phyloP scores from a whole-genome alignment of 1,140 invertebrate genomes.

The Drosophila pseudoobscura region DNA sequence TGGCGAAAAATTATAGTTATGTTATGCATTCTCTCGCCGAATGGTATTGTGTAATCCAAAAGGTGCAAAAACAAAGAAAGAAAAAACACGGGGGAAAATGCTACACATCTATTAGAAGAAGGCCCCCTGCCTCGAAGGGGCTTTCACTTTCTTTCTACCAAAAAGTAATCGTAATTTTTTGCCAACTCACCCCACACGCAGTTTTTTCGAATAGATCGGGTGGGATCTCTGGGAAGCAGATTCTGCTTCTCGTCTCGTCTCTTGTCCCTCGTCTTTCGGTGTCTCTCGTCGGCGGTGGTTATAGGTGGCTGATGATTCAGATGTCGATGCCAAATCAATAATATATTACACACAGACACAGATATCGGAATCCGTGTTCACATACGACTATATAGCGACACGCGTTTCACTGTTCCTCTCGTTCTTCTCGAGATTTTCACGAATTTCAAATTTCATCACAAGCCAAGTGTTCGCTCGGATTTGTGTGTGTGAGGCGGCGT shows the following conservation, averaged over 20 bases:
- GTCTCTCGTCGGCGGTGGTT: conserved; percentile 2
- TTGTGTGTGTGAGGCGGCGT: conserved; percentile 1
- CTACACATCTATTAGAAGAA: not conserved
- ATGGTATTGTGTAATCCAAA: conserved; percentile 37
- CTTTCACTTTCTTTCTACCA: conserved; percentile 7
- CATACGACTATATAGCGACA: not conserved
- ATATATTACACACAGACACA: conserved; percentile 49
- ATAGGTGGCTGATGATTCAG: conserved; percentile 56
- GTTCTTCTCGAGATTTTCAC: conserved; percentile 21
- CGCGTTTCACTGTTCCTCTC: conserved; percentile 8
- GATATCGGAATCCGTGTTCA: not conserved
- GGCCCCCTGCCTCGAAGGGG: too few species aligned
- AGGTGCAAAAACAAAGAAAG: not conserved
- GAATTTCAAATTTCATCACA: conserved; percentile 54
- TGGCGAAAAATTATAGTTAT: conserved; percentile 20
- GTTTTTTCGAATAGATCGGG: conserved; percentile 7
- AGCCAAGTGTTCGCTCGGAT: conserved; percentile 2
- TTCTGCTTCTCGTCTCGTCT: not conserved
- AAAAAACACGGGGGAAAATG: not conserved
- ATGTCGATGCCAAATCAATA: conserved; percentile 59
- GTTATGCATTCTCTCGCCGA: conserved; percentile 31
- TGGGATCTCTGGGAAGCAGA: too few species aligned
- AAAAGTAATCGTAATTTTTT: conserved; percentile 3
- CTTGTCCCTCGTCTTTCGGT: not conserved
- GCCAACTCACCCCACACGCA: conserved; percentile 49